A percentile compares a stretch with the other conserved stretches of the same genome.
Conservation (phyloP, 2,888 invertebrate genomes). For the Callyntrura sp. region DNA sequence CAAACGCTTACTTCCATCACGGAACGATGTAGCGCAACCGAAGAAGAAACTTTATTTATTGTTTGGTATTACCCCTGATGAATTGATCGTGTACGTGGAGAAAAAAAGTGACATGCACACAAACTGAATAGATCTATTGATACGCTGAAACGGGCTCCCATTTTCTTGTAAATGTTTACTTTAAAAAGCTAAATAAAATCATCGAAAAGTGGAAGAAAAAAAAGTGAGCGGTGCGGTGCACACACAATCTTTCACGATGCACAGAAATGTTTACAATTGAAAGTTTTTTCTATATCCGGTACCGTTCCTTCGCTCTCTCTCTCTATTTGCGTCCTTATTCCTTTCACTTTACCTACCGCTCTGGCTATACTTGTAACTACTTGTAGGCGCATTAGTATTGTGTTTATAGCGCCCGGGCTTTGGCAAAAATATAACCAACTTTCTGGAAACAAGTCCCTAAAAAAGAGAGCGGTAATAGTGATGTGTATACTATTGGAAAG, state of each 20-base stretch:
- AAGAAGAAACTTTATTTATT: constrained; percentile 22
- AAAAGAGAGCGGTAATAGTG: not conserved
- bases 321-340: not conserved
- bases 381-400: not conserved
- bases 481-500: not conserved
- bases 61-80: not conserved
- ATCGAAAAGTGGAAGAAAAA: not conserved
- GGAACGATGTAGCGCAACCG: not conserved
- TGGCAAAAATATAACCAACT: constrained; percentile 1
- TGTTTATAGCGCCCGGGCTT: not conserved
- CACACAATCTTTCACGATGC: not conserved
- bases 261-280: constrained; percentile 11
- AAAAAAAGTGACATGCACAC: not conserved
- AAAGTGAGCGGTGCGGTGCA: not conserved
- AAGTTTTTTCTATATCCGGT: not conserved
- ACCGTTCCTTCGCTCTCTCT: not conserved
- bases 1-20: not conserved
- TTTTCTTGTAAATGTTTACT: constrained; percentile 38
- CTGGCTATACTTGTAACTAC: too few relatives aligned
- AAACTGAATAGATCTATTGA: not conserved
- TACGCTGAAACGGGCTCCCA: not conserved
- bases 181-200: constrained; percentile 19
- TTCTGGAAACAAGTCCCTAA: not conserved
- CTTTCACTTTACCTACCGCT: not conserved
- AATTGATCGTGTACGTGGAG: not conserved